These are phyloP conservation scores for Steinernema khuongi DNA, from an alignment of 1,140 invertebrate species.

Conservation along the genomic window DNA sequence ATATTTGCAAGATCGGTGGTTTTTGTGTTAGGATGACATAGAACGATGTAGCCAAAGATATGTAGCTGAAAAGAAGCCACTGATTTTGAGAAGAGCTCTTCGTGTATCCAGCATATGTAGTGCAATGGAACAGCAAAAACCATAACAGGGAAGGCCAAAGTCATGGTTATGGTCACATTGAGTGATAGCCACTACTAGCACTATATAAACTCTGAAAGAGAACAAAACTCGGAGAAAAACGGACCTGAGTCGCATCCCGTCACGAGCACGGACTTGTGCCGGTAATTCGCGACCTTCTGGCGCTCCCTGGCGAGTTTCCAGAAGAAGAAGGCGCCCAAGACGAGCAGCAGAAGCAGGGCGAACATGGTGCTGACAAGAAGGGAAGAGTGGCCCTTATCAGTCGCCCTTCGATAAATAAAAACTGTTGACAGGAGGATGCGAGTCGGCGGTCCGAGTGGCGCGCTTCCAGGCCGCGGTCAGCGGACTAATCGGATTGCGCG, in stretches of 20 bases:
- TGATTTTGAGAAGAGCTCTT: too few relatives aligned
- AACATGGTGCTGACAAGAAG: neutral
- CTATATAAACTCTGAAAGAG: too few relatives aligned
- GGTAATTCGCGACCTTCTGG: conserved; percentile 24
- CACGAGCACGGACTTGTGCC: conserved; percentile 38
- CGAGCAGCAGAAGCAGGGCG: neutral
- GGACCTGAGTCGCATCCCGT: conserved; percentile 27
- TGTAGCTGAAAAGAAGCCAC: too few relatives aligned
- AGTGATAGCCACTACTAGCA: too few relatives aligned
- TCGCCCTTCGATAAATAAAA: neutral
- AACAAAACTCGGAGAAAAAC: too few relatives aligned
- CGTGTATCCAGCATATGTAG: too few relatives aligned
- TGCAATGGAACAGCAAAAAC: too few relatives aligned
- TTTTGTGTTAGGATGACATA: too few relatives aligned
- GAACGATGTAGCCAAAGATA: too few relatives aligned
- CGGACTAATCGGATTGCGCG: neutral
- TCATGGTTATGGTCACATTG: too few relatives aligned
- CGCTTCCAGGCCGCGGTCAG: neutral
- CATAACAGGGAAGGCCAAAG: too few relatives aligned
- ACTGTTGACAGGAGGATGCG: neutral
- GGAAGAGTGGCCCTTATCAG: neutral
- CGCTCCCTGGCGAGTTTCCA: conserved; percentile 21
- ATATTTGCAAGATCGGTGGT: too few relatives aligned
- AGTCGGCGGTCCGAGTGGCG: neutral
- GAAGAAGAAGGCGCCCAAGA: neutral